A percentile compares a stretch with the other conserved stretches of the same genome.
Conservation (phyloP, 2,113 vertebrate species). For the Merops nubicus region DNA sequence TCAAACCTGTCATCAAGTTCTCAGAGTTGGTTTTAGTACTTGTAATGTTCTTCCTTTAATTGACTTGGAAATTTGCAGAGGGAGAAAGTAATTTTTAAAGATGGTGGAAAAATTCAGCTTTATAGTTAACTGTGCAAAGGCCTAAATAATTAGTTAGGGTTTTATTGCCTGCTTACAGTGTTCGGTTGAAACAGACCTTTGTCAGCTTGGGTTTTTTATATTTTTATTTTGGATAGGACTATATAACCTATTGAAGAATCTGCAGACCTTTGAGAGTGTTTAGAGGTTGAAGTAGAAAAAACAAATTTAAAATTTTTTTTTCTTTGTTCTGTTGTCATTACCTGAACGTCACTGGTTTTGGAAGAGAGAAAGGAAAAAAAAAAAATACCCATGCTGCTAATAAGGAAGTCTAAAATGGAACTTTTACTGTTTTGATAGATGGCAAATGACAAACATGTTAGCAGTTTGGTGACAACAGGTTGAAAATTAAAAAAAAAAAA, state of each 20-base stretch:
- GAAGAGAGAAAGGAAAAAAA: no score
- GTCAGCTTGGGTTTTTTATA: neutral
- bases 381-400: fast-evolving
- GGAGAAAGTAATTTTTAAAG: neutral
- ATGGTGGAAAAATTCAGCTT: neutral
- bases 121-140: neutral
- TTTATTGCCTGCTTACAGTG: neutral
- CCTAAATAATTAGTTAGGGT: neutral
- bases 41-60: conserved; percentile 46
- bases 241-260: neutral
- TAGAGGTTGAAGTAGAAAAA: neutral
- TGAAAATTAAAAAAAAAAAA: neutral
- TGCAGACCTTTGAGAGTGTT: neutral
- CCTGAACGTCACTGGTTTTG: neutral
- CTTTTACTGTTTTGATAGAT: neutral
- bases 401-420: neutral
- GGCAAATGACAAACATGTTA: neutral
- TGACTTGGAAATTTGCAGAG: conserved; percentile 28
- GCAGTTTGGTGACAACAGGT: neutral
- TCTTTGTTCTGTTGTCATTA: neutral
- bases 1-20: conserved; percentile 60
- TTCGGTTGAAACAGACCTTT: neutral
- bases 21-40: conserved; percentile 30
- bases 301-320: neutral
- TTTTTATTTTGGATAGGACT: neutral